phyloP scores from a whole-genome alignment of 2,113 vertebrate genomes.

The crab-eating macaque (Macaca fascicularis) region T2T-MFA8v1.1 NC_088378.1:129242001-129242500 shows the following conservation, averaged over 20 bases:
- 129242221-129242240: not conserved
- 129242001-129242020: constrained; percentile 58
- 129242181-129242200: constrained; percentile 29
- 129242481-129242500: not conserved
- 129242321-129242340: not conserved
- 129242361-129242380: not conserved
- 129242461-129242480: not conserved
- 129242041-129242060: constrained; percentile 59
- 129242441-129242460: not conserved
- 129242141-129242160: constrained; percentile 21
- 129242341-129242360: not conserved
- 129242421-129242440: not conserved
- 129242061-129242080: not conserved
- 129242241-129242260: not conserved
- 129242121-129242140: constrained; percentile 6
- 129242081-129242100: constrained; percentile 54
- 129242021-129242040: constrained; percentile 47
- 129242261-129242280: not conserved
- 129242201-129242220: not conserved
- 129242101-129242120: constrained; percentile 67
- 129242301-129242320: not conserved
- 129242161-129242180: not conserved
- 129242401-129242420: not conserved
- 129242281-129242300: not conserved
- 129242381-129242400: not conserved